A percentile compares a stretch with the other conserved stretches of the same genome.
These are phyloP conservation scores for Drusus annulatus DNA, from an alignment of 1,140 invertebrate species.

Conservation along the genomic window DNA sequence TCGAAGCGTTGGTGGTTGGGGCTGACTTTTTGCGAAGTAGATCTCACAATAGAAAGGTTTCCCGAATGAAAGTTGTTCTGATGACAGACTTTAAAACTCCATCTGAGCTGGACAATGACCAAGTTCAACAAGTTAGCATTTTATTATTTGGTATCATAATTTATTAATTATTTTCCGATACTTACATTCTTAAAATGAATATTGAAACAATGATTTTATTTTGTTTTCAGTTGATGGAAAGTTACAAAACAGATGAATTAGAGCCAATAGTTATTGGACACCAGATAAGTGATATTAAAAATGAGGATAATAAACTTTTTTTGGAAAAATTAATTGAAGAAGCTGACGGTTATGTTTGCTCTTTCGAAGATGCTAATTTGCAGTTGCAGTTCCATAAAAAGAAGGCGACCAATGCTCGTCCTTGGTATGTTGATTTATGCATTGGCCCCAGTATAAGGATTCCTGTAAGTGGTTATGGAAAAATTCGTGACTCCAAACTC, in stretches of 20 bases:
- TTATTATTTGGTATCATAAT: not conserved
- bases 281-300: conserved; percentile 60
- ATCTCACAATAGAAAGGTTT: conserved; percentile 60
- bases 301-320: conserved; percentile 46
- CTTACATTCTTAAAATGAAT: too few relatives aligned
- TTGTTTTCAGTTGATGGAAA: conserved; percentile 62
- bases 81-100: conserved; percentile 66
- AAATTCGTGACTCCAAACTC: conserved; percentile 64
- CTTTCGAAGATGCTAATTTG: conserved; percentile 65
- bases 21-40: conserved; percentile 64
- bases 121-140: conserved; percentile 52
- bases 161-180: too few relatives aligned
- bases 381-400: conserved; percentile 67
- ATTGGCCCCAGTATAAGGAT: conserved; percentile 68
- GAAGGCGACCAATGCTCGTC: conserved; percentile 61
- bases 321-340: conserved; percentile 63
- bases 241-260: conserved; percentile 64
- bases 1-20: conserved; percentile 66
- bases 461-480: conserved; percentile 66
- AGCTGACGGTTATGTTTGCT: conserved; percentile 64
- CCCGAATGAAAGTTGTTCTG: conserved; percentile 65
- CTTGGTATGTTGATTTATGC: conserved; percentile 67
- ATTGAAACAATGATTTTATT: too few relatives aligned
- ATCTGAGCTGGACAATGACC: conserved; percentile 58
- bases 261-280: conserved; percentile 67